These are phyloP conservation scores for Charaxes varanes DNA, from an alignment of 1,140 invertebrate species.

Conservation along the genomic window DNA sequence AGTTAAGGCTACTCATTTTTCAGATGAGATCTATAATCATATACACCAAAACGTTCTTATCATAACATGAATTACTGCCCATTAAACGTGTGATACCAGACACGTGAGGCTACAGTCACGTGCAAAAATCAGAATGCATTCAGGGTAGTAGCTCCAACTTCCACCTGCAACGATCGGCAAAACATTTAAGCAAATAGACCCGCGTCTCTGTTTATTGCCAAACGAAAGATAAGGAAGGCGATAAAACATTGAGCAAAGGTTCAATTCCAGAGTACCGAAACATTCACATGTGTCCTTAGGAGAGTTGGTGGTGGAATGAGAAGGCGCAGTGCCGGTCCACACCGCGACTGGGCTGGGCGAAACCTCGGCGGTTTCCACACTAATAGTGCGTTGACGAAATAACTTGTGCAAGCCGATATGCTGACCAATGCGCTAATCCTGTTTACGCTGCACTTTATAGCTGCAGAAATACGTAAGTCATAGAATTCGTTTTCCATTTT, in stretches of 20 bases:
- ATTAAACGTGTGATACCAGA: neutral
- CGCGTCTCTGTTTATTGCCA: conserved; percentile 5
- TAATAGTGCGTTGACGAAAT: conserved; percentile 32
- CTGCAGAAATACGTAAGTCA: conserved; percentile 57
- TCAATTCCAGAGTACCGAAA: conserved; percentile 14
- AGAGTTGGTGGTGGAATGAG: conserved; percentile 27
- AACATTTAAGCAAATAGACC: neutral
- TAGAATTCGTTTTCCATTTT: too few relatives aligned
- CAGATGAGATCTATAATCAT: too few relatives aligned
- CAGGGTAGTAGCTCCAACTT: conserved; percentile 14
- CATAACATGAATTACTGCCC: too few relatives aligned
- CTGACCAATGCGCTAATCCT: conserved; percentile 37
- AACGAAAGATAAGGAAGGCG: conserved; percentile 11
- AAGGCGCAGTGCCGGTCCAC: conserved; percentile 42
- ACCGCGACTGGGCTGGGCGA: conserved; percentile 47
- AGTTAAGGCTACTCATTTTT: too few relatives aligned
- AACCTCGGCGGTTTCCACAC: conserved; percentile 19
- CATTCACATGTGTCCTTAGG: conserved; percentile 53
- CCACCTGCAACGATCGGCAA: conserved; percentile 14
- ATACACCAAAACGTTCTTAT: too few relatives aligned
- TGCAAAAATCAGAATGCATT: conserved; percentile 1
- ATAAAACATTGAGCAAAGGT: conserved; percentile 15
- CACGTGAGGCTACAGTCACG: conserved; percentile 1
- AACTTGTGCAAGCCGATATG: conserved; percentile 45
- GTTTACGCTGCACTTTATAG: conserved; percentile 39